A percentile compares a stretch with the other conserved stretches of the same genome.
Conservation (phyloP, 2,888 invertebrate species). For the Drosophila robusta region DNA sequence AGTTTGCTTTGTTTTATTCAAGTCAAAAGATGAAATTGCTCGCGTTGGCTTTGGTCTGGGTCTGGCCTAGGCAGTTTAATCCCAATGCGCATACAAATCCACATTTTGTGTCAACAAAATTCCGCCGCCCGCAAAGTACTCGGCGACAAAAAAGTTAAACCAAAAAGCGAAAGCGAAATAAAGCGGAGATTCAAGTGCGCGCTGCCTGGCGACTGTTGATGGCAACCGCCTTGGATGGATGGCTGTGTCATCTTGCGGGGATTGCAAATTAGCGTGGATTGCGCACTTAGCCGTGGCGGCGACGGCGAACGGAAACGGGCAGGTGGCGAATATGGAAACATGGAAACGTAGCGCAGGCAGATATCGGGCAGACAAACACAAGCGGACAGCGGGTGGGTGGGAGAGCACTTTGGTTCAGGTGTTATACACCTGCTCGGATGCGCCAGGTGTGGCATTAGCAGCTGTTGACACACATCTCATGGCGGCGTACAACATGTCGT, state of each 20-base stretch:
- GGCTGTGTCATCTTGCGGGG: conserved; percentile 65
- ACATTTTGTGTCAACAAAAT: conserved; percentile 27
- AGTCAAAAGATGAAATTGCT: not conserved
- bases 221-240: conserved; percentile 32
- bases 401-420: conserved; percentile 55
- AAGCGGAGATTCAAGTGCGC: conserved; percentile 37
- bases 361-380: conserved; percentile 50
- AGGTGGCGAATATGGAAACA: not conserved
- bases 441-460: conserved; percentile 66
- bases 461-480: conserved; percentile 74
- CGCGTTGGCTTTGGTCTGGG: not conserved
- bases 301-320: not conserved
- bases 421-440: conserved; percentile 37
- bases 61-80: not conserved
- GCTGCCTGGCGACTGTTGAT: conserved; percentile 13
- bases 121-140: conserved; percentile 3
- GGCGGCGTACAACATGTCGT: conserved; percentile 71
- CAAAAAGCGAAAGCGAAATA: conserved; percentile 30
- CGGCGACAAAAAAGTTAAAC: conserved; percentile 1
- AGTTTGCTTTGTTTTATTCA: not conserved
- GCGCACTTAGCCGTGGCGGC: conserved; percentile 61
- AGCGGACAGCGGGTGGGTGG: conserved; percentile 6
- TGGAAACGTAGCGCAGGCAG: not conserved
- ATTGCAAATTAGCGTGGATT: conserved; percentile 72
- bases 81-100: conserved; percentile 12